Conservation (phyloP, 2,888 invertebrate species). For the Megaustenia siamemsis region DNA sequence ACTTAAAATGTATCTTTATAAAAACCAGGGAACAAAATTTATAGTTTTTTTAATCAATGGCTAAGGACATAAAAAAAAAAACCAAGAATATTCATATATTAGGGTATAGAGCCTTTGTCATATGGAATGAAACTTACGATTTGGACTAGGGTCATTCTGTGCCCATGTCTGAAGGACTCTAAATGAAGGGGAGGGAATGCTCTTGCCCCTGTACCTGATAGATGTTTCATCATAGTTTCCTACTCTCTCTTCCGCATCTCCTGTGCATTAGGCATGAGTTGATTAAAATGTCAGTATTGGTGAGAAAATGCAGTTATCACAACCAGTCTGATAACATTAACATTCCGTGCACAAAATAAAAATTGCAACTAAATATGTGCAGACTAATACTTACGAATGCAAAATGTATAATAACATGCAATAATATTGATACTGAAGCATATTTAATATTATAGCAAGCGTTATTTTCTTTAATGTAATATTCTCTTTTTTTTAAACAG, state of each 20-base stretch:
- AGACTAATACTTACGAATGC: background rate
- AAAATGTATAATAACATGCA: background rate
- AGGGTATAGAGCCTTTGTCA: no score
- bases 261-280: slow-evolving; percentile 46
- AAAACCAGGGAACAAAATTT: no score
- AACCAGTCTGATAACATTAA: no score
- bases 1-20: no score
- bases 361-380: background rate
- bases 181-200: slow-evolving; percentile 87
- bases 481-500: no score
- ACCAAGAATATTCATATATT: no score
- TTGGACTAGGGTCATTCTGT: slow-evolving; percentile 61
- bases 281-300: slow-evolving; percentile 25
- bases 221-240: slow-evolving; percentile 77
- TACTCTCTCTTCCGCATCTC: slow-evolving; percentile 57
- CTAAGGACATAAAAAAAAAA: no score
- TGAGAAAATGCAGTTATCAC: background rate
- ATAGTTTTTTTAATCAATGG: no score
- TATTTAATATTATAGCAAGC: no score
- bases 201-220: slow-evolving; percentile 76
- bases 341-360: no score
- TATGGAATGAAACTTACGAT: slow-evolving; percentile 56
- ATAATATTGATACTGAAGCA: no score
- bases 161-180: slow-evolving; percentile 81
- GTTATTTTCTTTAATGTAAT: no score